These are phyloP conservation scores for Neolamprologus kungweensis DNA, from an alignment of 2,113 vertebrate species.

Conservation along the genomic window DNA sequence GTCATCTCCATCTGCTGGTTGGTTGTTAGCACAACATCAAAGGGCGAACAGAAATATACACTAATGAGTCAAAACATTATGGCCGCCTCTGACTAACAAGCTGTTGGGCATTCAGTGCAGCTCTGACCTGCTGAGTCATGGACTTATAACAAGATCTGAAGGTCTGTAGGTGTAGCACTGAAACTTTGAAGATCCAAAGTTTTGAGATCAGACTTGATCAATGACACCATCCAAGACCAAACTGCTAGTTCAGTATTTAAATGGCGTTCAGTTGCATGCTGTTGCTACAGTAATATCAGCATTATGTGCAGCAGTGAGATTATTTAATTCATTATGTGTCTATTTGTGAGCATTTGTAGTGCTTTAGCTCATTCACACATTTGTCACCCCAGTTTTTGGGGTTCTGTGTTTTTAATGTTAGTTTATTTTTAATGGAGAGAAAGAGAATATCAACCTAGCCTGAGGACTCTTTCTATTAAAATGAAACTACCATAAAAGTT, in stretches of 20 bases:
- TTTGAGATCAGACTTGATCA: background rate
- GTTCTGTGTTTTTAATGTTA: background rate
- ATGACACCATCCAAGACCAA: background rate
- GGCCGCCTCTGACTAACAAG: background rate
- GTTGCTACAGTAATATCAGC: background rate
- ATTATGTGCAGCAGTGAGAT: background rate
- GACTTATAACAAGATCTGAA: background rate
- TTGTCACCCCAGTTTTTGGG: background rate
- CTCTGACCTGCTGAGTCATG: background rate
- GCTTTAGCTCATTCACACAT: background rate
- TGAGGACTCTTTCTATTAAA: background rate
- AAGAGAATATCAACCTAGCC: background rate
- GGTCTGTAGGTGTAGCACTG: background rate
- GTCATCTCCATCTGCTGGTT: conserved; percentile 40
- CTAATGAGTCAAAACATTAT: background rate
- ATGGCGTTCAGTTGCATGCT: background rate
- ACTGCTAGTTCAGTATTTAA: background rate
- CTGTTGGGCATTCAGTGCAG: background rate
- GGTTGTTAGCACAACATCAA: background rate
- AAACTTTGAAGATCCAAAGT: background rate
- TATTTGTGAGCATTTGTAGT: background rate
- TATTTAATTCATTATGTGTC: background rate
- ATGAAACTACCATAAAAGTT: background rate
- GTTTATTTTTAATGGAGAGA: background rate
- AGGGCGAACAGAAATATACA: background rate